Evolutionary conservation across 2,888 invertebrate genomes (phyloP).

Genomic region (Troides aeacus): DNA sequence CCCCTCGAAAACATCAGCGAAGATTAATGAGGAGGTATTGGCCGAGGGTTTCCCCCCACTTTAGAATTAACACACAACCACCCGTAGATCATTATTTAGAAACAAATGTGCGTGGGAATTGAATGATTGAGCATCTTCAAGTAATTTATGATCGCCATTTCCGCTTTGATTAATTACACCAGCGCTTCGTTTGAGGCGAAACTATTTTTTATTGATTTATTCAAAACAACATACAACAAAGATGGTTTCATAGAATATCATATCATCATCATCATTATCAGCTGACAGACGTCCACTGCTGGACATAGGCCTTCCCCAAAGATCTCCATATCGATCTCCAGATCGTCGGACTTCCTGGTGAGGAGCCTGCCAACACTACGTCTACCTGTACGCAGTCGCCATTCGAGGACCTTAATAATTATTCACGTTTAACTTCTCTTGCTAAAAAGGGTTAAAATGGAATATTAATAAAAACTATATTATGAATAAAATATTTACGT

Average conservation of each 20-base stretch:
- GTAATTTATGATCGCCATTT: slow-evolving; percentile 11
- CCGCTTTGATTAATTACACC: slow-evolving; percentile 12
- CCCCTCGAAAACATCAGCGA: neutral
- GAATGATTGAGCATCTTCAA: slow-evolving; percentile 50
- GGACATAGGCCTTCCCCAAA: too few relatives aligned
- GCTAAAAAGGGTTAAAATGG: too few relatives aligned
- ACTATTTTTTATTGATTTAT: neutral
- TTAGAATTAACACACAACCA: slow-evolving; percentile 12
- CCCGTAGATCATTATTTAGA: slow-evolving; percentile 27
- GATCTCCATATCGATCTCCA: too few relatives aligned
- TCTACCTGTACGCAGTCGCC: too few relatives aligned
- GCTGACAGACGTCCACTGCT: too few relatives aligned
- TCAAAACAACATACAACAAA: neutral
- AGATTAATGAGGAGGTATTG: neutral
- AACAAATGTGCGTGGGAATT: slow-evolving; percentile 58
- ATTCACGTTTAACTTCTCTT: too few relatives aligned
- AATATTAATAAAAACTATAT: too few relatives aligned
- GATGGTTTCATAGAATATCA: neutral
- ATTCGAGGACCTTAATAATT: too few relatives aligned
- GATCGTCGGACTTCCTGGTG: too few relatives aligned
- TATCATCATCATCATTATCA: too few relatives aligned
- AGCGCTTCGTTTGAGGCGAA: neutral
- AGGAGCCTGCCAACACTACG: too few relatives aligned
- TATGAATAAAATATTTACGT: too few relatives aligned
- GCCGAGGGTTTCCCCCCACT: neutral